phyloP scores from a whole-genome alignment of 2,113 vertebrate species.

The Myocastor coypus region DNA sequence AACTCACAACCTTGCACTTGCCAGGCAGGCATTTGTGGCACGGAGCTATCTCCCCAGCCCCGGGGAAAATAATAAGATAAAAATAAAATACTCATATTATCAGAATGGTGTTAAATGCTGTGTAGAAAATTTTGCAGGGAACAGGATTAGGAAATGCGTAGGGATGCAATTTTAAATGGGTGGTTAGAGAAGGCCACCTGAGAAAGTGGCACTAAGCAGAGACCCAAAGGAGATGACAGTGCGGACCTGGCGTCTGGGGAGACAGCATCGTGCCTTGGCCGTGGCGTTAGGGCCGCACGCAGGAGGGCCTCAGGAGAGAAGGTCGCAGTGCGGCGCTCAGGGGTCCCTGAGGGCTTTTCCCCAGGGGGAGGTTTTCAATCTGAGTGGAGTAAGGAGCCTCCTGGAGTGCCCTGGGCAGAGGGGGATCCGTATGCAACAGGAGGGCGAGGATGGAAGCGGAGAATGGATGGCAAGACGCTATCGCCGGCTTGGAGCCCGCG shows the following conservation, averaged over 20 bases:
- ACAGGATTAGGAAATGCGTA: neutral
- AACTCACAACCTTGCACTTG: no score
- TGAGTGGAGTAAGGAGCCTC: neutral
- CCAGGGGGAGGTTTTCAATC: neutral
- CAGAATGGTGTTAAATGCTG: neutral
- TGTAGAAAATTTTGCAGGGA: neutral
- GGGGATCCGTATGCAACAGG: neutral
- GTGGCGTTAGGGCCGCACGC: no score
- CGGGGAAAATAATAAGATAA: neutral
- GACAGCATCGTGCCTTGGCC: no score
- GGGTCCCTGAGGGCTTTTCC: neutral
- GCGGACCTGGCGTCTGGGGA: neutral
- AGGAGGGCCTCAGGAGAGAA: neutral
- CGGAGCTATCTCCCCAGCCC: no score
- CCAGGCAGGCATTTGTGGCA: no score
- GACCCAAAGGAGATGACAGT: neutral
- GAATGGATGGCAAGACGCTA: neutral
- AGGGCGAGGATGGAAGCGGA: neutral
- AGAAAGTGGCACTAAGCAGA: neutral
- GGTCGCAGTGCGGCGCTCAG: fast-evolving
- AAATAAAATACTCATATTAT: neutral
- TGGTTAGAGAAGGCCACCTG: neutral
- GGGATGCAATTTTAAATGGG: neutral
- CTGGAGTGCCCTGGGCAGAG: neutral
- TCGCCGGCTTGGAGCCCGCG: no score